A percentile compares a stretch with the other conserved stretches of the same genome.
phyloP scores from a whole-genome alignment of 2,113 vertebrate genomes.

The Poecilia latipinna region DNA sequence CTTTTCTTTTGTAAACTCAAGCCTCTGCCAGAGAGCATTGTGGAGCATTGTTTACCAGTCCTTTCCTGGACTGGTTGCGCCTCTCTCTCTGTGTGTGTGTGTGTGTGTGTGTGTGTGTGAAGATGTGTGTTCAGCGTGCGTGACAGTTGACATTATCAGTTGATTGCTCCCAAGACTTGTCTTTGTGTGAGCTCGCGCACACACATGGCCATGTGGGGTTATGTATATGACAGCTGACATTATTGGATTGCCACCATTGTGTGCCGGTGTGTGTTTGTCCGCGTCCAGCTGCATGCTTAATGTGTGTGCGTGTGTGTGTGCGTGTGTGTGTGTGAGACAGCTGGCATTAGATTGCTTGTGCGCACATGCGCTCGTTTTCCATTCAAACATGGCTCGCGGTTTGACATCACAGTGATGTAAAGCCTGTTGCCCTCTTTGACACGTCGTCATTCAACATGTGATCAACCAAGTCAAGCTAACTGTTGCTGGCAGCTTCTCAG shows the following conservation, averaged over 20 bases:
- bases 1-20: conserved; percentile 72
- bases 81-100: neutral
- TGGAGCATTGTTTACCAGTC: conserved; percentile 75
- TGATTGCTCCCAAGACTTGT: conserved; percentile 61
- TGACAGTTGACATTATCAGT: conserved; percentile 75
- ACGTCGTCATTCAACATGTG: conserved; percentile 7
- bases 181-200: conserved; percentile 33
- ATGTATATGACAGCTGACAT: conserved; percentile 58
- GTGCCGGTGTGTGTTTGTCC: conserved; percentile 1
- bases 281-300: conserved; percentile 6
- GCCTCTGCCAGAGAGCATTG: conserved; percentile 73
- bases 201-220: conserved; percentile 41
- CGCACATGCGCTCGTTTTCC: conserved; percentile 28
- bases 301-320: conserved; percentile 10
- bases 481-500: neutral
- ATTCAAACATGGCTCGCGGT: conserved; percentile 26
- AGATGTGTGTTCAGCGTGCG: conserved; percentile 30
- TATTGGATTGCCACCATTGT: conserved; percentile 47
- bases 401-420: conserved; percentile 27
- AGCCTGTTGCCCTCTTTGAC: conserved; percentile 1
- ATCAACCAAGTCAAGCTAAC: conserved; percentile 11
- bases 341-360: conserved; percentile 52
- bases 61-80: conserved; percentile 60
- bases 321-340: conserved; percentile 38
- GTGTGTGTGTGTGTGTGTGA: conserved; percentile 31